These are phyloP conservation scores for Heliothis subflexa DNA, from an alignment of 1,140 invertebrate species.

Conservation along the genomic window DNA sequence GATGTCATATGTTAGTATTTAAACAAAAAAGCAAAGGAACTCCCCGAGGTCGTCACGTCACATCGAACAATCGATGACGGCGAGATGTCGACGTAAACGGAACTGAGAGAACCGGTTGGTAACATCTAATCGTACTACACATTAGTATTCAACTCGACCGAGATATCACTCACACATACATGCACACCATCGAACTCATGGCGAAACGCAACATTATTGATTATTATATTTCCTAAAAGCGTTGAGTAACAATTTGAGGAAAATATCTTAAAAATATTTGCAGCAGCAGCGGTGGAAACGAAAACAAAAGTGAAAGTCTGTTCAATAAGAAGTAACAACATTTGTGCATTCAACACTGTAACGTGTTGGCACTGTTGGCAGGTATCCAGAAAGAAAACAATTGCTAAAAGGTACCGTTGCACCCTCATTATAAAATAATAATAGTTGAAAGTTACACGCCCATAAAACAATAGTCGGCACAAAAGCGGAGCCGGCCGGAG, in stretches of 20 bases:
- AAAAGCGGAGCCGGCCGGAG: conserved; percentile 61
- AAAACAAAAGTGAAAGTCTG: conserved; percentile 28
- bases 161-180: conserved; percentile 24
- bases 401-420: conserved; percentile 51
- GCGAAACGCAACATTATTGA: background rate
- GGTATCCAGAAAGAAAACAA: conserved; percentile 40
- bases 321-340: background rate
- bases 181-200: background rate
- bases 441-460: conserved; percentile 65
- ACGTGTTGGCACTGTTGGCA: conserved; percentile 14
- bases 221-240: background rate
- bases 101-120: conserved; percentile 41
- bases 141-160: conserved; percentile 35
- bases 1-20: conserved; percentile 4
- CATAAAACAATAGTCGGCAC: conserved; percentile 73
- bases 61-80: conserved; percentile 38
- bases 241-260: no score
- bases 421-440: conserved; percentile 55
- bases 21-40: conserved; percentile 1
- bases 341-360: conserved; percentile 1
- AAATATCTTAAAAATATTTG: background rate
- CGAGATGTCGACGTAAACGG: conserved; percentile 34
- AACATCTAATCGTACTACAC: conserved; percentile 21
- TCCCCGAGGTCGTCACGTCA: conserved; percentile 25
- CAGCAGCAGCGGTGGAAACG: background rate